Evolutionary conservation across 1,140 invertebrate genomes (phyloP), one percentile per base, ranked within the genome.

Genomic region (Anoplophora glabripennis): DNA sequence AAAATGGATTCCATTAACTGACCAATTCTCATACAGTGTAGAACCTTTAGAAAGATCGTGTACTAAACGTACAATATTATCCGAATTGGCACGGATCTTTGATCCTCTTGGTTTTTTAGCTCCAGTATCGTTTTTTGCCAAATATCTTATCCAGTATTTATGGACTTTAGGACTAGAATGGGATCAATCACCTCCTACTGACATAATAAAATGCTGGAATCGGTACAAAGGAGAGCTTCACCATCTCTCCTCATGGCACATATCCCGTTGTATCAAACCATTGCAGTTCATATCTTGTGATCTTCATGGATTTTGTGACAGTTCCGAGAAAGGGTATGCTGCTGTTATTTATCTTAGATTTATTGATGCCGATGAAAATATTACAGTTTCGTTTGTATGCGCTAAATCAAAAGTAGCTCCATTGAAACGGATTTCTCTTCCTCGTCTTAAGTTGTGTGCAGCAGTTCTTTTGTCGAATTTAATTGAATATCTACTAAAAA

Each of bases 341-440:
- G 21, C 21, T 28, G 21, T 28, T 28, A 28, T 28, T 28, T 52
- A 52, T 52, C 33, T 28, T 33, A 36, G 48, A 34, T 34, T 52
- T 10, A 11, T 7, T 17, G 5, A 52, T 36, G 38, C 17, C 8
- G 34, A 52, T n/a, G 18, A 37, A 4, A 52, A 15, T 12, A n/a
- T 52, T 35, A 34, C 7, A 15, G 9, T 12, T 8, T 37, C 17
- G 17, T 52, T 52, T 15, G 12, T 63, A 14, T 60, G 49, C 41
- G 51, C 58, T 41, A 68, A 66, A 59, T 53, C 63, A 8, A 46
- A 59, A 33, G 71, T 77, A 5, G 64, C 73, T 37, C 75, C 76
- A 5, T 41, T 68, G 3, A 71, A 72, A 61, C 54, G 58, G 17
- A 38, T 72, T 0, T 67, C 75, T 0, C 59, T 69, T 11, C 69